Evolutionary conservation across 2,797 vertebrate species (phyloP), one percentile per base, ranked within the genome.

Genomic region (Ctenochaetus hawaiiensis): DNA sequence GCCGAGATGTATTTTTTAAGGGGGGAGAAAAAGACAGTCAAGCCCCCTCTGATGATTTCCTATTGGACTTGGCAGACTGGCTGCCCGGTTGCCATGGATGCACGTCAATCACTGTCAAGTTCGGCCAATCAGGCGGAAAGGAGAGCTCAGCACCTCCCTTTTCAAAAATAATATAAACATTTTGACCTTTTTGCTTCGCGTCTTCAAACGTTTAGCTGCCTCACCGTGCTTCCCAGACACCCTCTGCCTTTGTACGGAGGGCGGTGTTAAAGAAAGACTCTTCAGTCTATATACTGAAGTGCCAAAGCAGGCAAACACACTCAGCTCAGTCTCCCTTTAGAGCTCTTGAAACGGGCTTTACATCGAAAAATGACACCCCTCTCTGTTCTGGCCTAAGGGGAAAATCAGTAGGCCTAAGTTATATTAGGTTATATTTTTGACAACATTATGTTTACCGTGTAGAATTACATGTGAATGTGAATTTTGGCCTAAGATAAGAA

Each of bases 41-140:
- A 87, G 75, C 92, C 93, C 92, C 94, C 94, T 93, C 91, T 86
- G 91, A 91, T 94, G 95, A 94, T 94, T 95, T 88, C 93, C 96
- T 96, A 96, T 96, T 96, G 96, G 96, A 95, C 95, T 96, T 96
- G 96, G 96, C 95, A 96, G 96, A 96, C 95, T 96, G 96, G 96
- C 93, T 94, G 95, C 93, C 83, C 89, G 92, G 96, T 97, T 96
- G 94, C 96, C 96, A 96, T 96, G 96, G 96, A 93, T 94, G 91
- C 94, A 95, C 97, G 97, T 97, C 97, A 96, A 96, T 99, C 97
- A 97, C 93, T 94, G 95, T 95, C 95, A 94, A 90, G 90, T 95
- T 86, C 87, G 84, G 95, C 97, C 97, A 98, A 97, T 98, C 97
- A 93, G 93, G 91, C 95, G 89, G 75, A 93, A 91, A 89, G 90